phyloP scores from a whole-genome alignment of 35 echinoderm and acorn worm species.

The Apostichopus californicus region DNA sequence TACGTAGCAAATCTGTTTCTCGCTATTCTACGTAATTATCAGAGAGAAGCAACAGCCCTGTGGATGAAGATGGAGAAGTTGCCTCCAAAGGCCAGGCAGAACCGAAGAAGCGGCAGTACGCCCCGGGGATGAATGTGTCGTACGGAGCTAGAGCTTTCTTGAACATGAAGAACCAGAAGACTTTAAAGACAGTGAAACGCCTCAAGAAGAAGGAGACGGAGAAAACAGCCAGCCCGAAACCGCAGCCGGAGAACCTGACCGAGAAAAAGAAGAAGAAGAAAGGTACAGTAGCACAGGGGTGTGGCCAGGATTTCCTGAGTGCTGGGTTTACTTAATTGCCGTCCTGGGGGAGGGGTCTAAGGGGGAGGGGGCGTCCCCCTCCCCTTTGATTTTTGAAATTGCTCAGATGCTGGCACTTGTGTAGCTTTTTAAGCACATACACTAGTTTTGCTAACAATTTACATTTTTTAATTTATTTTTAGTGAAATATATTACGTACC shows the following conservation, averaged over 20 bases:
- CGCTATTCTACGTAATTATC: no score
- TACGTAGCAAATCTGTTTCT: no score
- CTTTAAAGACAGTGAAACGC: constrained; percentile 53
- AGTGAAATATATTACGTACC: no score
- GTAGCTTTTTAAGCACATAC: no score
- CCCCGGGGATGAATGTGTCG: constrained; percentile 55
- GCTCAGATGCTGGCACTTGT: no score
- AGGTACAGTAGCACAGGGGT: neutral
- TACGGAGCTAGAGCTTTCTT: constrained; percentile 85
- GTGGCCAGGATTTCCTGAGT: no score
- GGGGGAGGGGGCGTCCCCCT: no score
- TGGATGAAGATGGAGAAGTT: constrained; percentile 3
- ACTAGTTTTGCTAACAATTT: no score
- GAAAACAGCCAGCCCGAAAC: neutral
- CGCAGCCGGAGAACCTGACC: neutral
- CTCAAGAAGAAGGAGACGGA: constrained; percentile 53
- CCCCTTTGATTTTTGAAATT: no score
- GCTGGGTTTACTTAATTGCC: no score
- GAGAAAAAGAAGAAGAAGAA: constrained; percentile 4
- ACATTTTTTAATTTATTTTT: no score
- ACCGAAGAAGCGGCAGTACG: neutral
- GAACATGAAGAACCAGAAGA: constrained; percentile 71
- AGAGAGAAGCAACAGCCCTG: neutral
- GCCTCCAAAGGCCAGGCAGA: constrained; percentile 28
- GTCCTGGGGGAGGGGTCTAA: no score